phyloP scores from a whole-genome alignment of 2,113 vertebrate species.

The Triplophysa siluroides region DNA sequence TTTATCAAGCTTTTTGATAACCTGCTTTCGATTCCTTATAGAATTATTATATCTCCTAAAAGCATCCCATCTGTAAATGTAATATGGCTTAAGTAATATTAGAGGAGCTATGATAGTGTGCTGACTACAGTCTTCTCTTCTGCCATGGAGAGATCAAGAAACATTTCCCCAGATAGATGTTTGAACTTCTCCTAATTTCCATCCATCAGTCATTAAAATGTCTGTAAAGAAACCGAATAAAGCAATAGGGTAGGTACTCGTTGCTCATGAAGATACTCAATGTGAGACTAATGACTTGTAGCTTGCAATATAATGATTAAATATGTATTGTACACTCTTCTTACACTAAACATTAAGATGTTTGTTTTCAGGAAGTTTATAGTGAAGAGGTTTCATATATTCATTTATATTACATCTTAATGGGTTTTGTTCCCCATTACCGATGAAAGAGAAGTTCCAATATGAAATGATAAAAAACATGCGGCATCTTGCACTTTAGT shows the following conservation, averaged over 20 bases:
- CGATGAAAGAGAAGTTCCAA: not conserved
- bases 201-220: not conserved
- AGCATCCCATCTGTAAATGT: too few relatives aligned
- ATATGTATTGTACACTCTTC: not conserved
- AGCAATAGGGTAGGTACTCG: not conserved
- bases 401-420: not conserved
- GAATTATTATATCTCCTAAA: too few relatives aligned
- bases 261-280: not conserved
- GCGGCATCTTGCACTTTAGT: not conserved
- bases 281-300: not conserved
- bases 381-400: not conserved
- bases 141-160: not conserved
- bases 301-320: not conserved
- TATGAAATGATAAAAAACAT: constrained; percentile 7
- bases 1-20: not conserved
- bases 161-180: not conserved
- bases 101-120: too few relatives aligned
- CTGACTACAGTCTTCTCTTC: not conserved
- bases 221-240: not conserved
- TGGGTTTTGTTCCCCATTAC: not conserved
- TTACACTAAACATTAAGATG: constrained; percentile 6
- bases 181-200: not conserved
- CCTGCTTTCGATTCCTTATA: not conserved
- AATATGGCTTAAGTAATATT: too few relatives aligned
- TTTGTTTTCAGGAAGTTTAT: not conserved